A percentile compares a stretch with the other conserved stretches of the same genome.
phyloP scores from a whole-genome alignment of 2,888 invertebrate species.

The Metallyticus violacea region DNA sequence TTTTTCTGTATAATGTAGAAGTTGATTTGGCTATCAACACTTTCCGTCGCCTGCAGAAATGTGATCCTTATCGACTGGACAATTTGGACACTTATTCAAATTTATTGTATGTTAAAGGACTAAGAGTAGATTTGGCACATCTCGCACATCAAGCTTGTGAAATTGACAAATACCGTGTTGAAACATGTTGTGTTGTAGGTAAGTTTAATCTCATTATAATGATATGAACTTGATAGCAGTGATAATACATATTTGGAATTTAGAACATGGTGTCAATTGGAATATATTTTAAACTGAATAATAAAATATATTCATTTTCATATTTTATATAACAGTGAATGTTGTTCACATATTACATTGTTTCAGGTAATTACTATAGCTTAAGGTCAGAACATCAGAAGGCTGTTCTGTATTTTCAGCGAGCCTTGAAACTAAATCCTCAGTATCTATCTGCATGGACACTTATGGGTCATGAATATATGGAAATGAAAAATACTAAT shows the following conservation, averaged over 20 bases:
- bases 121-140: slow-evolving; percentile 86
- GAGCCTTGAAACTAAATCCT: slow-evolving; percentile 90
- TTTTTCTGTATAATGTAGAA: slow-evolving; percentile 56
- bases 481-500: slow-evolving; percentile 97
- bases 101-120: slow-evolving; percentile 89
- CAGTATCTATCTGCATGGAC: slow-evolving; percentile 96
- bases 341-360: slow-evolving; percentile 4
- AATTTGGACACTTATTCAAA: slow-evolving; percentile 97
- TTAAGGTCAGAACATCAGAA: slow-evolving; percentile 93
- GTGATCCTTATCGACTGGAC: slow-evolving; percentile 91
- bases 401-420: slow-evolving; percentile 95
- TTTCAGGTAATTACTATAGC: slow-evolving; percentile 92
- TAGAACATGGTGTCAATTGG: no score
- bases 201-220: slow-evolving; percentile 40
- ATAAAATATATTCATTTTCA: background rate
- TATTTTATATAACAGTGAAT: no score
- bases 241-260: no score
- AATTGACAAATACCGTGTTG: slow-evolving; percentile 94
- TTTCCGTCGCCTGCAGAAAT: slow-evolving; percentile 77
- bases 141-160: slow-evolving; percentile 90
- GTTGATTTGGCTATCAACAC: slow-evolving; percentile 83
- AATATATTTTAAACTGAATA: no score
- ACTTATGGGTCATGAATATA: slow-evolving; percentile 97
- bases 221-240: no score
- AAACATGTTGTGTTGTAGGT: slow-evolving; percentile 98